Base-by-base conservation (phyloP, 2,888 invertebrate genomes). In the Aethes cnicana region DNA sequence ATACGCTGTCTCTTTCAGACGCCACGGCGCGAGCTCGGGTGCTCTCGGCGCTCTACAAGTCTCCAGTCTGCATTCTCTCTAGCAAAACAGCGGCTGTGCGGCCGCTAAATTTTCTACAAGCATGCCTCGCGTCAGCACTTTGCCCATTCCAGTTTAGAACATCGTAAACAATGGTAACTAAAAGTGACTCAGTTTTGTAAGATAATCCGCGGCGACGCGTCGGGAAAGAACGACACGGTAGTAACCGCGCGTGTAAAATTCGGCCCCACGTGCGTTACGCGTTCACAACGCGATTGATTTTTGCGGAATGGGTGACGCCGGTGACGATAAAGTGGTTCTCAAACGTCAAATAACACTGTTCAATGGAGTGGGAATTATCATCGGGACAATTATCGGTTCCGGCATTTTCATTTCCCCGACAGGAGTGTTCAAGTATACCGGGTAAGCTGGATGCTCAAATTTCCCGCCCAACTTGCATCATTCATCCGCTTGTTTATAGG, bases 321-420 rank as follows among this genome's bases (percentile, higher is more conserved):
- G 68, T 50, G 80, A 81, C 68, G 91, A 85, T 48, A 92, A 92
- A 83, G 91, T 94, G 63, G 93, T 93, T 63, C 81, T 95, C 57
- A 95, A 96, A 86, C 92, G 96, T 55, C 95, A 95, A 89, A 94
- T 97, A 67, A 96, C 96, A 20, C 90, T 97, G 33, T 89, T 94
- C 65, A 96, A 96, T 86, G 97, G 96, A 62, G 95, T 97, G 17
- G 95, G 95, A 18, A 93, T 97, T 55, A 97, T 97, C 68, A 95
- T 97, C 32, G 97, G 97, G 26, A 94, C 95, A 20, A 96, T 97
- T 67, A 95, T 97, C 60, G 98, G 98, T 33, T 92, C 96, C 54
- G 98, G 98, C 43, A 97, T 98, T 65, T 98, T 98, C 80, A 94
- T 98, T 63, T 94, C 96, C 18, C 97, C 97, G n/a, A 94, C 96